Base-by-base conservation (phyloP, 2,113 vertebrate species). In the Mesembrinibis cayennensis region DNA sequence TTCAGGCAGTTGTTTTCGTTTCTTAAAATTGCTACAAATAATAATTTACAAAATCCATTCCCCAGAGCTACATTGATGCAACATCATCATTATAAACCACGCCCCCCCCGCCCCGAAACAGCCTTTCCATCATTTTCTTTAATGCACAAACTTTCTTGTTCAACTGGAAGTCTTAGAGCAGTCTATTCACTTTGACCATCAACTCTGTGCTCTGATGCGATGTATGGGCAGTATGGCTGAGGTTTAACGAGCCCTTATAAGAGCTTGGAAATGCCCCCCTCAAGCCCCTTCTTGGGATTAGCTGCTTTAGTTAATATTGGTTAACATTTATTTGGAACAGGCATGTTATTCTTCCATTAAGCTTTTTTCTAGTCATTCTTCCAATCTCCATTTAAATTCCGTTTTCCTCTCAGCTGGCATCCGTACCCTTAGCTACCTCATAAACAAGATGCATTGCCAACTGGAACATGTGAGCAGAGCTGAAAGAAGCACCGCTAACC, bases 251-350 rank as follows among this genome's bases (percentile, higher is more conserved):
- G 2, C 34, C 42, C 55, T 92, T 94, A 26, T 50, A 81, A 83
- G 16, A 70, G 16, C 66, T 72, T 25, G 36, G 61, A 94, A 87
- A 81, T 5, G 6, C 10, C 38, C 47, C 10, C 32, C 49, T 53
- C 67, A 76, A 85, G 53, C 11, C 30, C 42, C 19, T 82, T 93
- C 58, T 80, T 87, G 45, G 74, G 65, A 94, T 71, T 73, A 94
- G 71, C 76, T 44, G 20, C 76, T 95, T 95, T 81, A 71, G 78
- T 86, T 86, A 91, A 84, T 88, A 69, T 58, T 67, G n/a, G 52
- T 74, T 93, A 94, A 91, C 58, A 55, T 53, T 89, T 87, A 55
- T 23, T 95, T 93, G 90, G 90, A 97, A 96, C 62, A 86, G 59
- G 22, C 73, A 52, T 13, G 38, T 79, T 90, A 87, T 94, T 95